A percentile compares a stretch with the other conserved stretches of the same genome.
Conservation (phyloP, 1,140 invertebrate species). For the Gryon sp. region DNA sequence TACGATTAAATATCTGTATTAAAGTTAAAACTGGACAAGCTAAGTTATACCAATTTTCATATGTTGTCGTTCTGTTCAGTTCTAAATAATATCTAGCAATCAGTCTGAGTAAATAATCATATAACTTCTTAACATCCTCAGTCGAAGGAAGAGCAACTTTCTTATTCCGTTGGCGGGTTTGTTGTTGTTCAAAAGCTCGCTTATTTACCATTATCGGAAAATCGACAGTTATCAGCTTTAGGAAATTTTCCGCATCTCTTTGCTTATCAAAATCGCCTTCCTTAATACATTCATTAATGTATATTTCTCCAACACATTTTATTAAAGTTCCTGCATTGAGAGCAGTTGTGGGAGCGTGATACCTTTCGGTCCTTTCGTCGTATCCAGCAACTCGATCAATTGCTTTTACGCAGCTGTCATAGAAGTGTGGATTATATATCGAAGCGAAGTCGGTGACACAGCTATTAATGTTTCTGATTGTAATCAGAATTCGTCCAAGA, state of each 20-base stretch:
- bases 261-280: background rate
- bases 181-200: constrained; percentile 5
- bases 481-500: no score
- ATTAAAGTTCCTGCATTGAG: constrained; percentile 21
- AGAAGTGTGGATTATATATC: constrained; percentile 1
- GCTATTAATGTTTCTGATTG: no score
- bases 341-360: constrained; percentile 13
- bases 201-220: constrained; percentile 1
- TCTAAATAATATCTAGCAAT: background rate
- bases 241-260: constrained; percentile 4
- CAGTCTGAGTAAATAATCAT: constrained; percentile 2
- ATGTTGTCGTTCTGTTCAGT: constrained; percentile 3
- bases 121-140: constrained; percentile 22
- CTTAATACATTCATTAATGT: constrained; percentile 25
- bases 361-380: constrained; percentile 17
- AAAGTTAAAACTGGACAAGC: background rate
- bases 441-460: constrained; percentile 7
- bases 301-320: constrained; percentile 30
- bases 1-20: constrained; percentile 32
- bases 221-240: background rate
- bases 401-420: constrained; percentile 13
- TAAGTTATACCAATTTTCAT: constrained; percentile 14
- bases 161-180: background rate
- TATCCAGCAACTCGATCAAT: constrained; percentile 22
- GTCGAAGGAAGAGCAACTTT: constrained; percentile 6